A percentile compares a stretch with the other conserved stretches of the same genome.
These are phyloP conservation scores for Hippocampus guttulatus DNA, from an alignment of 2,113 vertebrate species.

Conservation along the genomic window DNA sequence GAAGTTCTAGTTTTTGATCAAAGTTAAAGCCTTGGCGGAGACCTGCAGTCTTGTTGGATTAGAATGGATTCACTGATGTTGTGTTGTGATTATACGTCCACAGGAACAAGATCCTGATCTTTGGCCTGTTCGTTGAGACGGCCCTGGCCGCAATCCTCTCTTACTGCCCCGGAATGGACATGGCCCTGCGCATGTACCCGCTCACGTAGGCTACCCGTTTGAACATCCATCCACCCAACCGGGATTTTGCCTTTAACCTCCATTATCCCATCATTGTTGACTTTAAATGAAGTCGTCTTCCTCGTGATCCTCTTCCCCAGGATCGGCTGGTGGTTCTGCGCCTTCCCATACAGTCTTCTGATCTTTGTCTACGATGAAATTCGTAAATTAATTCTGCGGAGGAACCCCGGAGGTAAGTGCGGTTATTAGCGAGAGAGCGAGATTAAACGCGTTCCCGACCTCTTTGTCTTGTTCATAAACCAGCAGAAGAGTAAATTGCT, in stretches of 20 bases:
- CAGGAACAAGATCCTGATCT: conserved; percentile 77
- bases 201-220: conserved; percentile 65
- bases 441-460: conserved; percentile 39
- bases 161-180: conserved; percentile 78
- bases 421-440: conserved; percentile 18
- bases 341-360: conserved; percentile 74
- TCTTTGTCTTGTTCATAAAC: conserved; percentile 46
- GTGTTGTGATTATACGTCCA: conserved; percentile 1
- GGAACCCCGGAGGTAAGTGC: conserved; percentile 71
- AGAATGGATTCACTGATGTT: not conserved
- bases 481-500: conserved; percentile 14
- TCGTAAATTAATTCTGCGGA: conserved; percentile 74
- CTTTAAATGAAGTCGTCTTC: conserved; percentile 48
- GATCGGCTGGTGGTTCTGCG: conserved; percentile 76
- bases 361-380: conserved; percentile 80
- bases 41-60: not conserved
- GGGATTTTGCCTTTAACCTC: conserved; percentile 46
- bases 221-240: conserved; percentile 36
- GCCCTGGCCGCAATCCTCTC: conserved; percentile 76
- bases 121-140: conserved; percentile 75
- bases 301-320: conserved; percentile 50
- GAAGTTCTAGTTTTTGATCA: not conserved
- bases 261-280: conserved; percentile 43
- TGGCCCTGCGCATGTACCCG: conserved; percentile 78
- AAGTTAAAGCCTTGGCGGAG: not conserved